Base-by-base conservation (phyloP, 1,140 invertebrate species). In the Caerostris extrusa region DNA sequence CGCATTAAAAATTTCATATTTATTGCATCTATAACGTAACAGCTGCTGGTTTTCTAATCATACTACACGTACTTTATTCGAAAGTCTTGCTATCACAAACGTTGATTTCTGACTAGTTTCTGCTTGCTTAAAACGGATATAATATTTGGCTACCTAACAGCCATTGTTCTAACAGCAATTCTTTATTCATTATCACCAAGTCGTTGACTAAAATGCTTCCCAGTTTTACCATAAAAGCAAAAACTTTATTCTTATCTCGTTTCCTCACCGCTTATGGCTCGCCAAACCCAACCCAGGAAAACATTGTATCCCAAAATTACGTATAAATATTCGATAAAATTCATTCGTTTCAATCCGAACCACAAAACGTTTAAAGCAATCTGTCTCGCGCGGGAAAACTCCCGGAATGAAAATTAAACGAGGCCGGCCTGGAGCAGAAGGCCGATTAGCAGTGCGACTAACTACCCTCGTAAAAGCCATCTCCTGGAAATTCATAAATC, bases 401-500 rank as follows among this genome's bases (percentile, higher is more conserved):
- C 34, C 69, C 71, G 5, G 71, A 77, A 77, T 77, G 71, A 77
- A 77, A 77, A 77, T 77, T 77, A 77, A 77, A 77, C 71, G 71
- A 77, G 34, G 34, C 12, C 5, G 12, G 34, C 71, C 71, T 12
- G 19, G 19, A 77, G 71, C 71, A 10, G 8, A 3, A 34, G 12
- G 12, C 61, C 61, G 61, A 64, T 64, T 64, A 77, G 71, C 71
- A 77, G 12, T 34, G 34, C 71, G 71, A 77, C 71, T 53, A 77
- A 77, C 71, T 14, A 12, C 71, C 19, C 50, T 50, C 71, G 34
- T 77, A 77, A 77, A 77, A 77, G 71, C 71, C 71, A 50, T 77
- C 71, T 77, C 71, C 71, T 53, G 71, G 34, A 77, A 77, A 77
- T 77, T 77, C 71, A 77, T 77, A 77, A 77, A 77, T 77, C 71